Percentiles rank a stretch among this genome's conserved stretches.
Conservation (phyloP, 2,888 invertebrate species). For the Calliphora vomitoria region DNA sequence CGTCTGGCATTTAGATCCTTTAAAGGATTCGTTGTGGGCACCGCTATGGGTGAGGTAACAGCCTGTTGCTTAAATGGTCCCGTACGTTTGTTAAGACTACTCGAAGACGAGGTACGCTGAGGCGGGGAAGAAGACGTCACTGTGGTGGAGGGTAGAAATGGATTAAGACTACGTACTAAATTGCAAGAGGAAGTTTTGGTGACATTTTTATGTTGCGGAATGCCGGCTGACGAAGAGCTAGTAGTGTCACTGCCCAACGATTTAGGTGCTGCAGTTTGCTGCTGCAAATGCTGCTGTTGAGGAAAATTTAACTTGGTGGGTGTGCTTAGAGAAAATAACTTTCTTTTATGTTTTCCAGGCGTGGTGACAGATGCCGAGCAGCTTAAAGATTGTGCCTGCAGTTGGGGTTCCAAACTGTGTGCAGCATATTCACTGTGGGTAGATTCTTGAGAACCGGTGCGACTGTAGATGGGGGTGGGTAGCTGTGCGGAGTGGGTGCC, state of each 20-base stretch:
- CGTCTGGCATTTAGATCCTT: conserved; percentile 85
- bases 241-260: conserved; percentile 28
- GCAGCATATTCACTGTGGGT: conserved; percentile 78
- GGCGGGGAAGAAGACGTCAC: conserved; percentile 66
- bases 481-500: conserved; percentile 79
- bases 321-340: conserved; percentile 81
- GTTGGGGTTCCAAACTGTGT: conserved; percentile 6
- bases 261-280: conserved; percentile 25
- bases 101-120: conserved; percentile 75
- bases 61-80: conserved; percentile 77
- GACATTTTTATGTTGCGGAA: conserved; percentile 73
- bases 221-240: not conserved
- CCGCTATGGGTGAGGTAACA: conserved; percentile 73
- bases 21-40: conserved; percentile 29
- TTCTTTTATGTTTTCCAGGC: conserved; percentile 81
- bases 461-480: conserved; percentile 80
- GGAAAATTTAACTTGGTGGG: conserved; percentile 79
- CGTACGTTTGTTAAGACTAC: conserved; percentile 74
- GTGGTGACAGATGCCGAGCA: conserved; percentile 75
- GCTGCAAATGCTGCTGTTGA: conserved; percentile 67
- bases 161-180: conserved; percentile 81
- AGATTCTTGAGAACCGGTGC: conserved; percentile 81
- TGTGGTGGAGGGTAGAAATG: conserved; percentile 79
- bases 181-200: conserved; percentile 76
- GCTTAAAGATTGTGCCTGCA: conserved; percentile 1